These are phyloP conservation scores for Protaetia brevitarsis DNA, from an alignment of 1,140 invertebrate genomes.

Conservation along the genomic window DNA sequence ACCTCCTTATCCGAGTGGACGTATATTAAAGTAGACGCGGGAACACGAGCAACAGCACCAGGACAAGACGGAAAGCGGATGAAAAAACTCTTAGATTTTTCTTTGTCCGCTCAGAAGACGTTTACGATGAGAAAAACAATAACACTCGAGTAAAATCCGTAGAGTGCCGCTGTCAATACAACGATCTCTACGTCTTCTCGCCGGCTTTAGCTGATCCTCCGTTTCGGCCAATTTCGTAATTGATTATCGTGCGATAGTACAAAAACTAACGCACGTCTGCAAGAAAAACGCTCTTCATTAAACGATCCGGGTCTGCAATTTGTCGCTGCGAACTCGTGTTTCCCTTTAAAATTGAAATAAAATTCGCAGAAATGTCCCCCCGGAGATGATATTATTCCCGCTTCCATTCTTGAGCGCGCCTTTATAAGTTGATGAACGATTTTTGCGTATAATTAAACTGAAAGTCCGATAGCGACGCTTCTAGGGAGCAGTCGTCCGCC, in stretches of 20 bases:
- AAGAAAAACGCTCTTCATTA: too few relatives aligned
- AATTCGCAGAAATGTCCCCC: too few relatives aligned
- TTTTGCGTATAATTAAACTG: constrained; percentile 7
- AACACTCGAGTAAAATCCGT: constrained; percentile 5
- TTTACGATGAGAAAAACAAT: constrained; percentile 1
- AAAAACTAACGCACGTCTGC: too few relatives aligned
- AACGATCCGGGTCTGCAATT: too few relatives aligned
- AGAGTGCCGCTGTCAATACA: background rate
- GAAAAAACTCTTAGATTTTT: background rate
- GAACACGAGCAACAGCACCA: background rate
- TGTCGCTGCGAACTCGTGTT: too few relatives aligned
- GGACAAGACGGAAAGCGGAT: too few relatives aligned
- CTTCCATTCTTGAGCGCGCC: background rate
- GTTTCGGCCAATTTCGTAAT: background rate
- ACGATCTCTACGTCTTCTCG: background rate
- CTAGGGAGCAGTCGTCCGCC: background rate
- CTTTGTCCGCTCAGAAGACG: background rate
- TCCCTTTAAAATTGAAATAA: too few relatives aligned
- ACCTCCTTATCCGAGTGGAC: background rate
- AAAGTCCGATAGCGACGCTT: background rate
- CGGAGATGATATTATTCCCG: too few relatives aligned
- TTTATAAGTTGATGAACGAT: constrained; percentile 15
- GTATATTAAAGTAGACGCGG: background rate
- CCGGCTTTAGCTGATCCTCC: background rate
- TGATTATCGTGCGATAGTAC: too few relatives aligned